phyloP scores from a whole-genome alignment of 1,140 invertebrate species.

The Scaptomyza pallida region DNA sequence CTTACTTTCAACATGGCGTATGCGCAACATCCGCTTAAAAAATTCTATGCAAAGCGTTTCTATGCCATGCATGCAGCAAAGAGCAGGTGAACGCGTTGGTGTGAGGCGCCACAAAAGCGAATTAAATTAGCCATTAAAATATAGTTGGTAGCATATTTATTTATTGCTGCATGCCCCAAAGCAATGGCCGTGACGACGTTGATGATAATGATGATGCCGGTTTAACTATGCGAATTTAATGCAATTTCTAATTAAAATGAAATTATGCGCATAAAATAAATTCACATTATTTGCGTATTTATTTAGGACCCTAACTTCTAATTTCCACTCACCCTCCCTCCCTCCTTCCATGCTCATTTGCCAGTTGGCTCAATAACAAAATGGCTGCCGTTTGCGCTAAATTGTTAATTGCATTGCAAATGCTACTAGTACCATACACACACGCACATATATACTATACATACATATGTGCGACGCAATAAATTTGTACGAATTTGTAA shows the following conservation, averaged over 20 bases:
- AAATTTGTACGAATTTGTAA: constrained; percentile 72
- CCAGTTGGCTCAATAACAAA: constrained; percentile 47
- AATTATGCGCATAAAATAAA: constrained; percentile 74
- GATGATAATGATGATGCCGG: constrained; percentile 19
- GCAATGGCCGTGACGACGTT: constrained; percentile 20
- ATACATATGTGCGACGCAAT: constrained; percentile 46
- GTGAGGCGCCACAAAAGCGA: constrained; percentile 29
- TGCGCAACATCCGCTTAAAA: constrained; percentile 68
- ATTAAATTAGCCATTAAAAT: constrained; percentile 77
- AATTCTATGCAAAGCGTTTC: constrained; percentile 23
- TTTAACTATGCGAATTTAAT: constrained; percentile 24
- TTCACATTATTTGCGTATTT: constrained; percentile 64
- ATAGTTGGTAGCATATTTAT: constrained; percentile 63
- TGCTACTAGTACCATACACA: constrained; percentile 2
- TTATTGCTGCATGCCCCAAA: constrained; percentile 65
- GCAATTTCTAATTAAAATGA: constrained; percentile 70
- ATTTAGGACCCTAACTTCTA: no score
- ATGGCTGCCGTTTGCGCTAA: constrained; percentile 63
- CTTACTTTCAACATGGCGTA: constrained; percentile 60
- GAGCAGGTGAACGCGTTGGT: not conserved
- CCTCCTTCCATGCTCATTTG: constrained; percentile 16
- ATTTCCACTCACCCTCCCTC: not conserved
- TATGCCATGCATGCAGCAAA: not conserved
- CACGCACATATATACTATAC: not conserved
- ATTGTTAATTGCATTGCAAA: constrained; percentile 76